Evolutionary conservation across 2,888 invertebrate genomes (phyloP).

Genomic region (Melikaiella ostensackeni): DNA sequence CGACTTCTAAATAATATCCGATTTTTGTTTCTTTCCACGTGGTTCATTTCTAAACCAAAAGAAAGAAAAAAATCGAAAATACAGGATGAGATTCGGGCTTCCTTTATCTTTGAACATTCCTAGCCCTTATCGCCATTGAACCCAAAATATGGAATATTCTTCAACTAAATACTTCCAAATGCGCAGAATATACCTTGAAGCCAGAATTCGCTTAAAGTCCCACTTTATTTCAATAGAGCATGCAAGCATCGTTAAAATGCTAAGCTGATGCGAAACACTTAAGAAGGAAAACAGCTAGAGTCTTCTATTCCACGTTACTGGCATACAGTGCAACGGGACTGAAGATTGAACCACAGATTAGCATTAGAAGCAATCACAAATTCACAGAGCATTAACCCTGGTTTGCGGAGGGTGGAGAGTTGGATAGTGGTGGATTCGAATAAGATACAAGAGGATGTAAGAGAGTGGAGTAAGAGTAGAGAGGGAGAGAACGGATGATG

Average conservation of each 20-base stretch:
- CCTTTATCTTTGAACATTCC: no score
- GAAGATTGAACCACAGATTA: conserved; percentile 53
- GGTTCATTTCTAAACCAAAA: no score
- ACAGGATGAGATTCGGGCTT: no score
- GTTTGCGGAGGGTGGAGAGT: conserved; percentile 50
- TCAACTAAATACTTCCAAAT: not conserved
- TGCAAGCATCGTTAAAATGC: not conserved
- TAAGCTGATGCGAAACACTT: not conserved
- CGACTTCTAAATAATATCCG: no score
- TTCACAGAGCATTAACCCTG: conserved; percentile 67
- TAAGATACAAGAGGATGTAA: conserved; percentile 40
- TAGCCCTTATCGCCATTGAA: no score
- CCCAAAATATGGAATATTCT: not conserved
- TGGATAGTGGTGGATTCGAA: conserved; percentile 39
- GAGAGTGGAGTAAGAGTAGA: conserved; percentile 57
- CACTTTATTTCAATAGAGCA: not conserved
- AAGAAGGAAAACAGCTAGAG: not conserved
- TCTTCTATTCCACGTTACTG: not conserved
- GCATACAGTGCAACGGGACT: not conserved
- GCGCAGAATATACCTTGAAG: not conserved
- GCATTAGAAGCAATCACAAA: conserved; percentile 67
- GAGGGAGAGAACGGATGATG: conserved; percentile 40
- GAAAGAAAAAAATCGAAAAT: no score
- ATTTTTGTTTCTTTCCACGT: no score
- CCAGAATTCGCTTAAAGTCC: not conserved